A percentile compares a stretch with the other conserved stretches of the same genome.
These are phyloP conservation scores for Thamnaconus septentrionalis DNA, from an alignment of 2,113 vertebrate genomes.

Conservation along the genomic window DNA sequence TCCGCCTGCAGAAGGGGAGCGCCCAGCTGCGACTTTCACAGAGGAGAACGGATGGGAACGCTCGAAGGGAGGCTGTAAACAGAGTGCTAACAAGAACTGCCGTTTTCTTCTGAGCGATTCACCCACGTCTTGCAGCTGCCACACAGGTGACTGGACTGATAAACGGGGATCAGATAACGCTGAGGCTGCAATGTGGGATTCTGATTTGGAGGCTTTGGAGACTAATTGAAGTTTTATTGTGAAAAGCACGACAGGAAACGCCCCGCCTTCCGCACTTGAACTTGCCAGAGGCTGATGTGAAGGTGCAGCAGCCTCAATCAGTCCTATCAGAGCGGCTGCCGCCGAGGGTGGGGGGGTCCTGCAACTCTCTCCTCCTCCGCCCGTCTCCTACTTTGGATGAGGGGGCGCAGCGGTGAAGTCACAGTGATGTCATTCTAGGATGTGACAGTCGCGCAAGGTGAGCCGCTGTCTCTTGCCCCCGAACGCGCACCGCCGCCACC, in stretches of 20 bases:
- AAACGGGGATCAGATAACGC: no score
- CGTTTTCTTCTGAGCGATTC: no score
- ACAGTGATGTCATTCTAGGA: constrained; percentile 84
- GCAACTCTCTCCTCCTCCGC: constrained; percentile 33
- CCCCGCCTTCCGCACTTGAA: neutral
- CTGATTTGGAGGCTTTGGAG: no score
- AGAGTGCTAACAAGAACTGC: no score
- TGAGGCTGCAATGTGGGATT: no score
- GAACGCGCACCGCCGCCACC: no score
- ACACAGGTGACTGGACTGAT: no score
- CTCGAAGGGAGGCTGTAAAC: no score
- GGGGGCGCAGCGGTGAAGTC: constrained; percentile 76
- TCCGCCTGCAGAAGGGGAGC: no score
- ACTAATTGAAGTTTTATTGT: constrained; percentile 44
- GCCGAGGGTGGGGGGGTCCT: constrained; percentile 60
- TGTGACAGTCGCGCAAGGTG: constrained; percentile 78
- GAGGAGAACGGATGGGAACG: no score
- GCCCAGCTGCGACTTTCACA: no score
- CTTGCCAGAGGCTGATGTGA: constrained; percentile 42
- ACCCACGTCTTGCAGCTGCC: no score
- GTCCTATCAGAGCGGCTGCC: constrained; percentile 54
- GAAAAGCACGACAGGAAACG: constrained; percentile 50
- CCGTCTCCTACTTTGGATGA: constrained; percentile 66
- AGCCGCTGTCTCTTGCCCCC: constrained; percentile 67
- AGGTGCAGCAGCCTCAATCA: constrained; percentile 60